These are phyloP conservation scores for Pseudachorutes palmiensis DNA, from an alignment of 1,140 invertebrate species.

Conservation along the genomic window DNA sequence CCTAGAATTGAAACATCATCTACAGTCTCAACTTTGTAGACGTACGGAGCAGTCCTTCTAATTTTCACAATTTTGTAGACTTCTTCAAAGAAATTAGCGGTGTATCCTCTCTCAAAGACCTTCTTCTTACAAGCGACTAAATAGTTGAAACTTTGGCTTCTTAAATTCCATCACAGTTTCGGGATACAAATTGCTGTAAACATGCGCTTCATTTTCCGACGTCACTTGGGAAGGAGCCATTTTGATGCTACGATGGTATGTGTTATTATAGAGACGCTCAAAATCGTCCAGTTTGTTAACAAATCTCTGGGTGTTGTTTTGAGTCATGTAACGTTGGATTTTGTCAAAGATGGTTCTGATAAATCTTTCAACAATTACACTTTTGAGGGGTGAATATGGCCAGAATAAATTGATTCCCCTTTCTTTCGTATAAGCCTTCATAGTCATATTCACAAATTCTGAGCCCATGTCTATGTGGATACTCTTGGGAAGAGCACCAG, in stretches of 20 bases:
- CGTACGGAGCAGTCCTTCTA: not conserved
- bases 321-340: slow-evolving; percentile 17
- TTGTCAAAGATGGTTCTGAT: slow-evolving; percentile 12
- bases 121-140: not conserved
- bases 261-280: slow-evolving; percentile 19
- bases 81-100: slow-evolving; percentile 8
- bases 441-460: slow-evolving; percentile 8
- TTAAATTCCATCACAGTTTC: not conserved
- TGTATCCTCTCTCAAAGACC: slow-evolving; percentile 14
- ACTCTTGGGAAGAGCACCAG: not conserved
- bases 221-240: slow-evolving; percentile 15
- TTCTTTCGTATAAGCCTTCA: not conserved
- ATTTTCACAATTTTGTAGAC: slow-evolving; percentile 8
- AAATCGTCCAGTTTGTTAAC: slow-evolving; percentile 13
- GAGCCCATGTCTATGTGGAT: slow-evolving; percentile 15
- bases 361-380: slow-evolving; percentile 10
- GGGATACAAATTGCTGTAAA: not conserved
- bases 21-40: slow-evolving; percentile 3
- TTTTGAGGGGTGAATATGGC: slow-evolving; percentile 11
- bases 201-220: slow-evolving; percentile 12
- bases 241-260: slow-evolving; percentile 20
- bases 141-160: slow-evolving; percentile 9
- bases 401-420: slow-evolving; percentile 13
- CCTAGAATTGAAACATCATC: not conserved
- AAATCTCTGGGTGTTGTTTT: slow-evolving; percentile 12